Evolutionary conservation across 2,797 vertebrate genomes (phyloP).

Genomic region (Rhinoraja longicauda): DNA sequence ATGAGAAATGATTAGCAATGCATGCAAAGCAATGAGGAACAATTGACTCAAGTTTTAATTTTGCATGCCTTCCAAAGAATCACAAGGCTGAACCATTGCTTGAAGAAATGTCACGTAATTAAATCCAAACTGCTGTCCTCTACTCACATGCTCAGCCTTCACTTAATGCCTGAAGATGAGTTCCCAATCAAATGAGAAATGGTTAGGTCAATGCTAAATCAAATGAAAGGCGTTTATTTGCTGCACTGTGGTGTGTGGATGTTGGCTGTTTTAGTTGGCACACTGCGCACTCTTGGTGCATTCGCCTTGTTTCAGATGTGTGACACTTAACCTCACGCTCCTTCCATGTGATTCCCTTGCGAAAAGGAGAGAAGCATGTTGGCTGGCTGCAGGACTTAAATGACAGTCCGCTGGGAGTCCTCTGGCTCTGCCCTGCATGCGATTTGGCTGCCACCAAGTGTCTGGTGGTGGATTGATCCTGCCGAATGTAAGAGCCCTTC

Average conservation of each 20-base stretch:
- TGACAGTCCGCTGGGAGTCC: not conserved
- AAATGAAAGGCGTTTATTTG: not conserved
- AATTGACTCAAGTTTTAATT: not conserved
- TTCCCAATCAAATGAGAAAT: not conserved
- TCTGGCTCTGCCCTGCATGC: not conserved
- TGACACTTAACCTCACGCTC: slow-evolving; percentile 2
- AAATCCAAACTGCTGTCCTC: not conserved
- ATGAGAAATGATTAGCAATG: not conserved
- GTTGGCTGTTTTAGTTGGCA: not conserved
- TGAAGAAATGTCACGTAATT: not conserved
- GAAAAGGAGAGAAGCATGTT: not conserved
- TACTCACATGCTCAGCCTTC: not conserved
- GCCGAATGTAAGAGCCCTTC: not conserved
- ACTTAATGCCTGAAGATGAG: not conserved
- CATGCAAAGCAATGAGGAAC: not conserved
- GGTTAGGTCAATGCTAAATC: not conserved
- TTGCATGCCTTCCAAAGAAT: not conserved
- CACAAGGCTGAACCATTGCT: not conserved
- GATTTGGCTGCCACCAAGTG: not conserved
- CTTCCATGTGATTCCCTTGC: not conserved
- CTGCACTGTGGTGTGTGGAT: not conserved
- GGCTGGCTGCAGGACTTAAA: slow-evolving; percentile 13
- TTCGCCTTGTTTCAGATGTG: slow-evolving; percentile 17
- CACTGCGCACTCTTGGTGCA: not conserved
- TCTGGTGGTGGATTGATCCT: not conserved